Evolutionary conservation across 1,140 invertebrate genomes (phyloP), one percentile per base, ranked within the genome.

Genomic region (Macrotrachela quadricornifera): DNA sequence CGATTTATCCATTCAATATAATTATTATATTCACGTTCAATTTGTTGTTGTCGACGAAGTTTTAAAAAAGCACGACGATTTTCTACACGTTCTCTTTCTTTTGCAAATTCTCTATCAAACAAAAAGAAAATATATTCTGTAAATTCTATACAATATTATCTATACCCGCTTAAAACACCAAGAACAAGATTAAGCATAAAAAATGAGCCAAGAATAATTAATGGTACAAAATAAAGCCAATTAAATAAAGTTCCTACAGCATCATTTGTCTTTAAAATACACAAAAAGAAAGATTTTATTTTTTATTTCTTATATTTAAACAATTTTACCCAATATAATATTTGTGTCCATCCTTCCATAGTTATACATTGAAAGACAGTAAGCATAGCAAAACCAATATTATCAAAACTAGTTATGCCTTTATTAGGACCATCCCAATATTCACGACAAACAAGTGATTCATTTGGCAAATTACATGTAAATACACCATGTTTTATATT

Each of bases 321-420:
- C 21, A 43, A 40, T 21, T 38, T 21, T 78, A 97, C 92, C 87
- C 90, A 95, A 79, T 99, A 99, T 71, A 99, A 80, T 73, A 97
- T 91, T 71, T 83, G 75, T 63, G 94, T 97, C 94, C 94, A 99
- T 64, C 94, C 94, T 79, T 99, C 94, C 92, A 97, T 99, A 63
- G 94, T 99, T 71, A 99, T 97, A 75, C 94, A 99, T 77, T 99
- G 94, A 79, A 99, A 99, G 73, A 99, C 94, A 57, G 94, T 99
- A 71, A 99, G 80, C 92, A 99, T 99, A 71, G 94, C 94, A 74
- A 92, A 96, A 63, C 88, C 91, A 71, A 99, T 99, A 77, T 99
- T 97, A 74, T 99, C 94, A 74, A 99, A 99, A 65, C 86, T 94
- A 60, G 94, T 99, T 68, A 99, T 99, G 60, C 94, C 94, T 69